Evolutionary conservation across 2,888 invertebrate genomes (phyloP).

Genomic region (Macrophya alboannulata): DNA sequence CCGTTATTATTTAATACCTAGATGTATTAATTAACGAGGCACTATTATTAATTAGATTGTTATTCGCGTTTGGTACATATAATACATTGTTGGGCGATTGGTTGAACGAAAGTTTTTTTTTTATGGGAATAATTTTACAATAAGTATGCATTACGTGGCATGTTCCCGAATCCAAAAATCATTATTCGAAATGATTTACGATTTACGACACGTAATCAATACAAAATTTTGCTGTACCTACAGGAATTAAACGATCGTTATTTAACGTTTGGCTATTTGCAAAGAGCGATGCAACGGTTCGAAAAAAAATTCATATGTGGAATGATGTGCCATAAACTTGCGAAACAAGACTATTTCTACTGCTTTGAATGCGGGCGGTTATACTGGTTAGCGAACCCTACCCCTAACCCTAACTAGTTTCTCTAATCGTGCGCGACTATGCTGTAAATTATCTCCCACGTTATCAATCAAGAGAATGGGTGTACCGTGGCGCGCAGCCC

Average conservation of each 20-base stretch:
- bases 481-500: background rate
- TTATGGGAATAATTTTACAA: background rate
- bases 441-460: slow-evolving; percentile 47
- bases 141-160: background rate
- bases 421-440: slow-evolving; percentile 42
- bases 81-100: background rate
- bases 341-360: background rate
- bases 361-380: background rate
- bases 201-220: background rate
- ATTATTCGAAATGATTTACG: background rate
- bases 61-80: background rate
- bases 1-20: slow-evolving; percentile 30
- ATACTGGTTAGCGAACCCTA: slow-evolving; percentile 1
- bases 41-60: slow-evolving; percentile 38
- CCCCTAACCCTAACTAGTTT: slow-evolving; percentile 1
- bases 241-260: background rate
- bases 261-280: background rate
- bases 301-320: background rate
- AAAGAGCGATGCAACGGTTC: too few species aligned
- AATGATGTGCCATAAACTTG: background rate
- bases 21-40: background rate
- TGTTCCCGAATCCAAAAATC: background rate
- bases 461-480: slow-evolving; percentile 47
- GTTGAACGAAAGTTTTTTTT: background rate
- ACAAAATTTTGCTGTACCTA: background rate